Conservation (phyloP, 2,888 invertebrate species). For the Octonoba sinensis region DNA sequence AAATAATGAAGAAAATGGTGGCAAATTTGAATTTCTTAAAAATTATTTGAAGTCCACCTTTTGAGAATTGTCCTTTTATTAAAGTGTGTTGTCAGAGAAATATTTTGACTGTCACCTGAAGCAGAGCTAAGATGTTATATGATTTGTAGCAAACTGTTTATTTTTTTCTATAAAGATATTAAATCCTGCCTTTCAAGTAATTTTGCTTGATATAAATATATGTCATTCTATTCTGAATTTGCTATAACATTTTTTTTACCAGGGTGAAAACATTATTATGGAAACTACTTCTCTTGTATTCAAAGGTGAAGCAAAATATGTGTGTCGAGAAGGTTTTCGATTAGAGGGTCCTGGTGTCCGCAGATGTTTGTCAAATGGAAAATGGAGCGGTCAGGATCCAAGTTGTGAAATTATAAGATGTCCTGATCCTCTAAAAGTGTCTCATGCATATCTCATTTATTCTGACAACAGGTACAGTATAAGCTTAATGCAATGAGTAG, state of each 20-base stretch:
- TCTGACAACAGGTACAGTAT: constrained; percentile 50
- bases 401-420: constrained; percentile 64
- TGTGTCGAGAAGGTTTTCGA: constrained; percentile 63
- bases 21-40: too few species aligned
- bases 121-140: too few species aligned
- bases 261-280: constrained; percentile 72
- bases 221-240: neutral
- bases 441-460: constrained; percentile 61
- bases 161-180: too few species aligned
- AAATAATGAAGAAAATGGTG: too few species aligned
- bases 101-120: too few species aligned
- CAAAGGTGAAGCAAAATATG: constrained; percentile 66
- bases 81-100: too few species aligned
- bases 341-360: constrained; percentile 58
- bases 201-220: neutral
- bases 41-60: too few species aligned
- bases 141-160: too few species aligned
- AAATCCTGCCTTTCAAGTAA: too few species aligned
- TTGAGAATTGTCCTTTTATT: too few species aligned
- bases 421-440: constrained; percentile 53
- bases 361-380: constrained; percentile 54
- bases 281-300: constrained; percentile 67
- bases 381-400: constrained; percentile 64
- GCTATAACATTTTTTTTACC: neutral
- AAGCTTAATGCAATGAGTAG: too few species aligned